Base-by-base conservation (phyloP, 2,888 invertebrate genomes). In the Eledona agricola region DNA sequence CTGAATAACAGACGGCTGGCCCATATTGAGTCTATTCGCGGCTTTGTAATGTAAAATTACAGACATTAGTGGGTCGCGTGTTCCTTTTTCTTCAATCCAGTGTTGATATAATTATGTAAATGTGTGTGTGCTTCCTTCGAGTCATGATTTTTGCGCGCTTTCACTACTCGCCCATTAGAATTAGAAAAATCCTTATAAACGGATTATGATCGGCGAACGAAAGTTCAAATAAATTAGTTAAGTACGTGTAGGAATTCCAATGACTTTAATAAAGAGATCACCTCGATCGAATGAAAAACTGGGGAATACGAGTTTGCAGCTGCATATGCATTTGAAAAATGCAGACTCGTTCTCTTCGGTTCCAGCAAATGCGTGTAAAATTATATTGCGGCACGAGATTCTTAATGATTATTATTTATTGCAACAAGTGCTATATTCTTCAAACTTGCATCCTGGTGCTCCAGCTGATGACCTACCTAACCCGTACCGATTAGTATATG, bases 51-150 rank as follows among this genome's bases (percentile, higher is more conserved):
- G 17, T 20, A 7, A 19, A 40, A 40, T 40, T 19, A 40, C 7
- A 16, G 28, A 2, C 7, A 13, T 13, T 35, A 22, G 9, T 4
- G 3, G 11, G 26, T 34, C 19, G 20, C 34, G 20, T 20, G 28
- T 32, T 9, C 6, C 15, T 7, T 23, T 37, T 37, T 37, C 9
- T 42, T 42, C 29, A 22, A 13, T 22, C 15, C 38, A 25, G 7
- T 42, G 29, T 35, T 42, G 42, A 42, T 42, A 16, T 22, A 42
- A 42, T 42, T 17, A 29, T 42, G 42, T 12, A 42, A 42, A 42
- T 31, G 2, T 10, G 7, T 7, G 29, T 42, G 42, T 35, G 22
- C 23, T 37, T 9, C 19, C 25, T 25, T 25, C 25, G 3, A n/a
- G 7, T 9, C 25, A 13, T 7, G 7, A 12, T 40, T 35, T 35